phyloP scores from a whole-genome alignment of 1,140 invertebrate genomes.

The Scaptomyza graminum region DNA sequence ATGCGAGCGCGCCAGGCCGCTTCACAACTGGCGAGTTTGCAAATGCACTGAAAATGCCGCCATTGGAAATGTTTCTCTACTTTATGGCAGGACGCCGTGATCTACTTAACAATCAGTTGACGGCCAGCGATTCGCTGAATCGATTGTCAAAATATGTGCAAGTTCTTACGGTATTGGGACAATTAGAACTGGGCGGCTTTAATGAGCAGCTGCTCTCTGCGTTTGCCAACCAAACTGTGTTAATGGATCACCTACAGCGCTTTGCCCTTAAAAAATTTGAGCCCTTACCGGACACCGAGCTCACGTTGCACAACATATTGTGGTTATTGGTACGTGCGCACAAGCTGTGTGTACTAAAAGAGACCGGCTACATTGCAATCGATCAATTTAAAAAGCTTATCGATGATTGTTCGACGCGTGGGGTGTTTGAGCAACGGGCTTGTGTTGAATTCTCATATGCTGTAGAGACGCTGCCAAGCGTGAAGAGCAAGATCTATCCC shows the following conservation, averaged over 20 bases:
- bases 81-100: slow-evolving; percentile 65
- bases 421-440: slow-evolving; percentile 17
- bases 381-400: slow-evolving; percentile 53
- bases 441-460: slow-evolving; percentile 25
- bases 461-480: slow-evolving; percentile 9
- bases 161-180: slow-evolving; percentile 84
- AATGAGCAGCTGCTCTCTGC: slow-evolving; percentile 40
- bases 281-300: slow-evolving; percentile 23
- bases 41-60: slow-evolving; percentile 34
- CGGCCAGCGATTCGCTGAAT: slow-evolving; percentile 52
- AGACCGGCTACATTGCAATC: slow-evolving; percentile 38
- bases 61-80: slow-evolving; percentile 77
- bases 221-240: slow-evolving; percentile 43
- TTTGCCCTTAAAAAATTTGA: slow-evolving; percentile 28
- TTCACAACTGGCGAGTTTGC: slow-evolving; percentile 50
- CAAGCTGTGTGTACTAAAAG: slow-evolving; percentile 41
- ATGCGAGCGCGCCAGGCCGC: slow-evolving; percentile 1
- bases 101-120: slow-evolving; percentile 60
- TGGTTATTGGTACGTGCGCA: slow-evolving; percentile 54
- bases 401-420: slow-evolving; percentile 6
- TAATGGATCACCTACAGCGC: slow-evolving; percentile 39
- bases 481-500: slow-evolving; percentile 63
- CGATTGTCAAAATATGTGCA: slow-evolving; percentile 68
- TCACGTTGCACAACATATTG: slow-evolving; percentile 47
- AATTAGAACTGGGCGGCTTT: slow-evolving; percentile 84